Evolutionary conservation across 2,888 invertebrate genomes (phyloP).

Genomic region (Agriopis marginaria): DNA sequence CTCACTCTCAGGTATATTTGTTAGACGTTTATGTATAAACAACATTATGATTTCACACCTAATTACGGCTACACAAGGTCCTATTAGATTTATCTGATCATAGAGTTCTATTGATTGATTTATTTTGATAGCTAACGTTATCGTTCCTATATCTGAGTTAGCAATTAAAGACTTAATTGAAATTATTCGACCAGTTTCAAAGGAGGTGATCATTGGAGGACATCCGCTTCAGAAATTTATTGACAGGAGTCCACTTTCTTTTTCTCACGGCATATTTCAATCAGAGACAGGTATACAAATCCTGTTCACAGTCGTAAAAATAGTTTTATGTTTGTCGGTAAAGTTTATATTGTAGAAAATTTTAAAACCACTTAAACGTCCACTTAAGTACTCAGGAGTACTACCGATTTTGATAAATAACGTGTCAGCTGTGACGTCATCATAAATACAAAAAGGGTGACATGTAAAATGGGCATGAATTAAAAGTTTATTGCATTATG

Average conservation of each 20-base stretch:
- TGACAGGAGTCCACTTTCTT: slow-evolving; percentile 32
- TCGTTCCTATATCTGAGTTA: background rate
- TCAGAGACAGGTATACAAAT: slow-evolving; percentile 1
- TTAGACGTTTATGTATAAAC: slow-evolving; percentile 10
- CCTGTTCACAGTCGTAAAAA: slow-evolving; percentile 24
- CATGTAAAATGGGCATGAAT: no score
- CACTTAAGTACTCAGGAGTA: no score
- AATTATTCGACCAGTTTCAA: slow-evolving; percentile 17
- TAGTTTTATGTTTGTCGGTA: slow-evolving; percentile 3
- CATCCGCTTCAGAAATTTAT: slow-evolving; percentile 28
- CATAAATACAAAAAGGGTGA: no score
- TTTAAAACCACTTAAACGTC: background rate
- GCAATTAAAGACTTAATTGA: slow-evolving; percentile 21
- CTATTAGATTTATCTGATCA: slow-evolving; percentile 3
- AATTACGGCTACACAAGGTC: slow-evolving; percentile 25
- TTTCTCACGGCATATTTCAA: slow-evolving; percentile 33
- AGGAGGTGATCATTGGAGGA: slow-evolving; percentile 32
- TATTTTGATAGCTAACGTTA: slow-evolving; percentile 9
- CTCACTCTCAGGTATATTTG: slow-evolving; percentile 5
- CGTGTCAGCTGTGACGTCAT: no score
- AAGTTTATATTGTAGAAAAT: slow-evolving; percentile 1
- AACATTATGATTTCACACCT: slow-evolving; percentile 43
- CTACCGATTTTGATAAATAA: no score
- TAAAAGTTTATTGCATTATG: no score
- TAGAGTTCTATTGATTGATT: slow-evolving; percentile 16